Conservation (phyloP, 2,888 invertebrate species). For the Uloborus plumipes region DNA sequence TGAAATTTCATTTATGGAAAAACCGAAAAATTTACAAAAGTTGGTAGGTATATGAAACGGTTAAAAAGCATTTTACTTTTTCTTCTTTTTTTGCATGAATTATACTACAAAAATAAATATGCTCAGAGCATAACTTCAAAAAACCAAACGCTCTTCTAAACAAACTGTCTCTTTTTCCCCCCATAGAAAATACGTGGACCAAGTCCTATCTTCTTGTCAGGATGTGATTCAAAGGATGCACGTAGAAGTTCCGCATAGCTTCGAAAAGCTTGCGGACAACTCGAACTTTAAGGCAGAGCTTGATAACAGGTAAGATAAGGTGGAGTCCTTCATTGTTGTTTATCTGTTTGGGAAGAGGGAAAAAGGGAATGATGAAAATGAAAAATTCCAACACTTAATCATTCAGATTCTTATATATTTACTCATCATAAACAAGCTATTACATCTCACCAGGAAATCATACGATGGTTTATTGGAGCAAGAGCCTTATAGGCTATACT, state of each 20-base stretch:
- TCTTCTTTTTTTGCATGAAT: not conserved
- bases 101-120: no score
- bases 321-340: not conserved
- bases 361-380: not conserved
- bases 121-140: no score
- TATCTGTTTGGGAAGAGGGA: not conserved
- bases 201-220: constrained; percentile 34
- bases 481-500: no score
- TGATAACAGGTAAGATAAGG: constrained; percentile 33
- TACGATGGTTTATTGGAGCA: no score
- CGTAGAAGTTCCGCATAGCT: constrained; percentile 56
- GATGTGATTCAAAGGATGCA: constrained; percentile 50
- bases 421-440: no score
- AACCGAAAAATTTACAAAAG: no score
- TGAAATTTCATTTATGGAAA: no score
- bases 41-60: no score
- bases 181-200: constrained; percentile 47
- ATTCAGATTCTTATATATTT: no score
- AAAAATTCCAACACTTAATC: not conserved
- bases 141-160: no score
- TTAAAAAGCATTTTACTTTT: not conserved
- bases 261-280: constrained; percentile 45
- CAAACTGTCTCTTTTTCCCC: not conserved
- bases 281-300: constrained; percentile 51
- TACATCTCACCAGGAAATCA: no score